phyloP scores from a whole-genome alignment of 2,113 vertebrate genomes.

The Poeciliopsis retropinna region DNA sequence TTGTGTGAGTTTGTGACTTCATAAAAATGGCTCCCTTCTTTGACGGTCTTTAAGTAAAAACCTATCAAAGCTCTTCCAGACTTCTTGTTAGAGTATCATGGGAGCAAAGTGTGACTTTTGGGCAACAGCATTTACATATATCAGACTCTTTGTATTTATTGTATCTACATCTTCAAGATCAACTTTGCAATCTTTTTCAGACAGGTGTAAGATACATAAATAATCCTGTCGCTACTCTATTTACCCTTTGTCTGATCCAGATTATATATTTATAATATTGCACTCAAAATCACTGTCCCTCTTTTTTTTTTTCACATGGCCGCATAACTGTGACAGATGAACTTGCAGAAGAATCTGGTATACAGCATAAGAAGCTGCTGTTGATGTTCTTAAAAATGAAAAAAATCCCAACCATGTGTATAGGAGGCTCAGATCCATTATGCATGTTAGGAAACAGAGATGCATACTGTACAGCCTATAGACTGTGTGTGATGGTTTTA shows the following conservation, averaged over 20 bases:
- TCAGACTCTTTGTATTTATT: no score
- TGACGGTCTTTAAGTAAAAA: constrained; percentile 67
- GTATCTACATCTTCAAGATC: neutral
- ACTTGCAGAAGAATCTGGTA: constrained; percentile 2
- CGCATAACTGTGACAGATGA: neutral
- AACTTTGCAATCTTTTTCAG: constrained; percentile 5
- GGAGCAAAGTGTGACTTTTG: constrained; percentile 27
- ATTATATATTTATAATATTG: neutral
- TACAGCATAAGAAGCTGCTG: constrained; percentile 7
- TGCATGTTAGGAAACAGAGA: constrained; percentile 25
- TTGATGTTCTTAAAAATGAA: neutral
- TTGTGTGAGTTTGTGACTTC: constrained; percentile 74
- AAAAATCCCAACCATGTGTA: constrained; percentile 1
- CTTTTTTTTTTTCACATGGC: neutral
- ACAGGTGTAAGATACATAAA: constrained; percentile 3
- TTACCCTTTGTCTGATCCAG: neutral
- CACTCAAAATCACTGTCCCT: neutral
- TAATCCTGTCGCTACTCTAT: neutral
- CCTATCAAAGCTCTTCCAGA: constrained; percentile 67
- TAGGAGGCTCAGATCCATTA: constrained; percentile 28
- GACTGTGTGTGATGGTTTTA: constrained; percentile 18
- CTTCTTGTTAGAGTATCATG: constrained; percentile 62
- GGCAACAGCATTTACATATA: constrained; percentile 23
- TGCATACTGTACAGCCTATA: constrained; percentile 16
- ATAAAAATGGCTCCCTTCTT: constrained; percentile 63